These are phyloP conservation scores for human DNA, from an alignment of 2,113 vertebrate species.

Conservation along the genomic window DNA sequence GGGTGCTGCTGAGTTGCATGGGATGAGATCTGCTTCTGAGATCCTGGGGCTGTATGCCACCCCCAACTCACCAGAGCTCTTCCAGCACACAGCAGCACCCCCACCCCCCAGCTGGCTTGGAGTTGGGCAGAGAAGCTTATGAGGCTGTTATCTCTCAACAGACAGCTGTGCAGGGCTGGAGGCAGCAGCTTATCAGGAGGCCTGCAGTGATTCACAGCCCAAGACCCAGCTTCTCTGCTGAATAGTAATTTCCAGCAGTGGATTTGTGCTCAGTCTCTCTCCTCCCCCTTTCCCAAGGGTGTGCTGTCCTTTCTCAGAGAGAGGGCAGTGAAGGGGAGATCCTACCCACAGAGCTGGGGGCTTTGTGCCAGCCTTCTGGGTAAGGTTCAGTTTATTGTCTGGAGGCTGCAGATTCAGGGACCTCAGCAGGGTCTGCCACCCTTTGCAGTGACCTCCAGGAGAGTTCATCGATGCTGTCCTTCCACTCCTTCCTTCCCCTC, in stretches of 20 bases:
- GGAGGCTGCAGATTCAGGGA: conserved; percentile 20
- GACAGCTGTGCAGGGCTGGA: conserved; percentile 74
- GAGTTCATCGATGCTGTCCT: neutral
- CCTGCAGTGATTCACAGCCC: conserved; percentile 77
- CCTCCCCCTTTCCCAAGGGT: conserved; percentile 72
- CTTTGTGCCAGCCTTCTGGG: conserved; percentile 30
- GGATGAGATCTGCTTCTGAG: neutral
- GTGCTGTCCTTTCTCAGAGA: conserved; percentile 74
- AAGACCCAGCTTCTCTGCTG: conserved; percentile 51
- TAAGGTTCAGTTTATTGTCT: neutral
- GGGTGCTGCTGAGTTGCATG: neutral
- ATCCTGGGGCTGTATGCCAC: neutral
- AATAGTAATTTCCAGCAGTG: conserved; percentile 78
- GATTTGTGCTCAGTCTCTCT: conserved; percentile 57
- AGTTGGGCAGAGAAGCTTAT: conserved; percentile 15
- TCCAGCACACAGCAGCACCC: neutral
- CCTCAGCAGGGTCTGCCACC: neutral
- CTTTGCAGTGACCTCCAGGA: neutral
- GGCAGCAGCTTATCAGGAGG: conserved; percentile 77
- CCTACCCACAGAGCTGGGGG: neutral
- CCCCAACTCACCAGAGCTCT: neutral
- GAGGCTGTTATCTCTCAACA: conserved; percentile 78
- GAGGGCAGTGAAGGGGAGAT: conserved; percentile 56
- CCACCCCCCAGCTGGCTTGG: neutral
- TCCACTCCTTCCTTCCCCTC: neutral